Conservation (phyloP, 2,113 vertebrate species). For the Cervus canadensis region DNA sequence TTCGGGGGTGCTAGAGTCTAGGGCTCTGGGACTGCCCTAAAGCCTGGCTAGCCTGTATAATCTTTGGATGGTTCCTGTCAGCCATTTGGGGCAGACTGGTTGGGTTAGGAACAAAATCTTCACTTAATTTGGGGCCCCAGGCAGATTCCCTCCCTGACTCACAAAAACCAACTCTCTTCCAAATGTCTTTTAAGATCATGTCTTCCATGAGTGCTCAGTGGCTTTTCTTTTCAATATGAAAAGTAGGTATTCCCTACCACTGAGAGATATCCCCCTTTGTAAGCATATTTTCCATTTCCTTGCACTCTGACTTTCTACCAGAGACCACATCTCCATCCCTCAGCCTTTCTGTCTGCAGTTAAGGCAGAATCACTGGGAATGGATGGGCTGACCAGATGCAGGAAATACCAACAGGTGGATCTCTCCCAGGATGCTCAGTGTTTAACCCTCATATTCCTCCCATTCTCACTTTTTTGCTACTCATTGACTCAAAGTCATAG, state of each 20-base stretch:
- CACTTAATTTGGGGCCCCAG: background rate
- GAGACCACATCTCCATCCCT: background rate
- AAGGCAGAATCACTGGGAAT: constrained; percentile 12
- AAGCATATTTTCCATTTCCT: background rate
- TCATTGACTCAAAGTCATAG: background rate
- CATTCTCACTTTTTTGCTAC: background rate
- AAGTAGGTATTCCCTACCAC: background rate
- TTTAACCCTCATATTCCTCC: background rate
- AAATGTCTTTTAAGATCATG: background rate
- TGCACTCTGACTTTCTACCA: background rate
- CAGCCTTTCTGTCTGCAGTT: background rate
- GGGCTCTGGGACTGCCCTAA: background rate
- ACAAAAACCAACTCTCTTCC: background rate
- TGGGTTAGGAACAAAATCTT: constrained; percentile 41
- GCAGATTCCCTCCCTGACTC: background rate
- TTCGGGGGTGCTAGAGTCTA: background rate
- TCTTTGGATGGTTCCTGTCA: background rate
- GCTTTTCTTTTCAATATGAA: background rate
- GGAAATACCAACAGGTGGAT: background rate
- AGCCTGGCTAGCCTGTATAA: background rate
- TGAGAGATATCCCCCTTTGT: background rate
- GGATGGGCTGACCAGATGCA: background rate
- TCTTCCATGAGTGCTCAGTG: background rate
- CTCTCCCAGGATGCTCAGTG: background rate
- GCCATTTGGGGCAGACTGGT: background rate